Percentiles rank a stretch among this genome's conserved stretches.
Conservation (phyloP, 37 sponge, comb jelly and placozoan genomes). For the Hexactinellida sp. region DNA sequence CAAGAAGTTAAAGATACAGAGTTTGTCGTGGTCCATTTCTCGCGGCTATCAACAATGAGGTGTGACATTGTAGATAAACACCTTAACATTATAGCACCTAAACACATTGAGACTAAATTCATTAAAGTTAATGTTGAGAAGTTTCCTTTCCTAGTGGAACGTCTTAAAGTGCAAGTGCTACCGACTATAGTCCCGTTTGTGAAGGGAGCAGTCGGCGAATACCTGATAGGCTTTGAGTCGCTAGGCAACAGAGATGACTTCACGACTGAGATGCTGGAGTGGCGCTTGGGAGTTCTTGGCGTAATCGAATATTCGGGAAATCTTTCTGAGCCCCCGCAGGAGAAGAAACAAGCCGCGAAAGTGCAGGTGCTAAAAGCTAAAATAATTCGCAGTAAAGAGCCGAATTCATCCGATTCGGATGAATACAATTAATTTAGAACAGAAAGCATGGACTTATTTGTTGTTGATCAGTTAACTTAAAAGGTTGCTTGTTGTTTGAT, state of each 20-base stretch:
- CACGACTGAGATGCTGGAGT: conserved; percentile 87
- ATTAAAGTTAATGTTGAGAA: conserved; percentile 83
- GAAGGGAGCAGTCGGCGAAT: conserved; percentile 62
- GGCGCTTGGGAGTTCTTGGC: conserved; percentile 71
- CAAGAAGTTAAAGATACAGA: conserved; percentile 72
- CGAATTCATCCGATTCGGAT: not conserved
- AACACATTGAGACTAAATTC: conserved; percentile 84
- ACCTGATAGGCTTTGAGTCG: conserved; percentile 89
- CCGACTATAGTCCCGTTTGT: conserved; percentile 73
- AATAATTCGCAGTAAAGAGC: not conserved
- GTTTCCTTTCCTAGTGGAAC: conserved; percentile 73
- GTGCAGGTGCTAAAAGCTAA: not conserved
- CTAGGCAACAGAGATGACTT: conserved; percentile 89
- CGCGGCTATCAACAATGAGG: conserved; percentile 62
- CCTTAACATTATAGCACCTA: conserved; percentile 61
- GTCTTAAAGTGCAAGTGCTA: conserved; percentile 70
- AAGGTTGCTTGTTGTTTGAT: no score
- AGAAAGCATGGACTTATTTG: not conserved
- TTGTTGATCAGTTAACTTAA: no score
- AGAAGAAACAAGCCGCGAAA: not conserved
- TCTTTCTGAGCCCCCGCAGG: conserved; percentile 55
- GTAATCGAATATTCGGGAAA: conserved; percentile 80
- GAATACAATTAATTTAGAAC: not conserved
- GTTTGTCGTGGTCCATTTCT: conserved; percentile 87
- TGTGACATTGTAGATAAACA: conserved; percentile 99